Evolutionary conservation across 1,140 invertebrate species (phyloP), one percentile per base, ranked within the genome.

Genomic region (Armadillidium nasatum): DNA sequence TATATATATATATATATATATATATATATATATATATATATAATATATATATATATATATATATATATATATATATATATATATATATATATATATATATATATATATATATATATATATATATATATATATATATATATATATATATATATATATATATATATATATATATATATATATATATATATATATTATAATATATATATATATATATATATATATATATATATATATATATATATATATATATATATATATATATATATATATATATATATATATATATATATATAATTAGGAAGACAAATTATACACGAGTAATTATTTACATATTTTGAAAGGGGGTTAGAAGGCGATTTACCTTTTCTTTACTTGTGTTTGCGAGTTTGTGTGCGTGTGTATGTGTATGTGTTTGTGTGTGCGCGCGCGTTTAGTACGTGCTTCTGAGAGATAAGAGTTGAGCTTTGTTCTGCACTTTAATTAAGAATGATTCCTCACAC

Each of bases 71-170:
- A 33, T 33, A 33, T 33, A 33, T 33, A 33, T 33, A 33, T 33
- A 33, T 33, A 33, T n/a, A 33, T 33, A 33, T 33, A 33, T 33
- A 33, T 33, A 33, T 33, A n/a, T 33, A 33, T 33, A 33, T 33
- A 33, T 33, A 33, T 33, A 33, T 33, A 33, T 33, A 33, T 33
- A 33, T 33, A 33, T 33, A 60, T 19, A 60, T 19, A 60, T 15
- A 60, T 19, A 60, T 19, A 15, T 1, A 60, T 60, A 15, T 60
- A 15, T 60, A 60, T 60, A 15, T 60, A 60, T 60, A 60, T 60
- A 60, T 60, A 60, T 60, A 60, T 60, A 60, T 60, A 60, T 60
- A 60, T 60, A 60, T 60, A 60, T 60, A 60, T 9, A 60, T 60
- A 15, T 60, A 60, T 60, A 15, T 60, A 60, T 4, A 3, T 3